These are phyloP conservation scores for Uloborus diversus DNA, from an alignment of 1,140 invertebrate species.

Conservation along the genomic window DNA sequence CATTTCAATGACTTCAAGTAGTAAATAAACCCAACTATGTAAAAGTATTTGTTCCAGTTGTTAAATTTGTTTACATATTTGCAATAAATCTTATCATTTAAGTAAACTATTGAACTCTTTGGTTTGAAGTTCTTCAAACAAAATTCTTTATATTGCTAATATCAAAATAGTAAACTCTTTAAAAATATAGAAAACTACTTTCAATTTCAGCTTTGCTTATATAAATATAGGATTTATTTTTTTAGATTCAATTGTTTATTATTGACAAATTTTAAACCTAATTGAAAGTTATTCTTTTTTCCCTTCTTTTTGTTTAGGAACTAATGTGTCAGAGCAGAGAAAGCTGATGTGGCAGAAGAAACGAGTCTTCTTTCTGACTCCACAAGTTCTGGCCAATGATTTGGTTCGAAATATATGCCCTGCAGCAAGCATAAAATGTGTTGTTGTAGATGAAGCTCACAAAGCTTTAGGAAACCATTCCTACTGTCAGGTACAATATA, in stretches of 20 bases:
- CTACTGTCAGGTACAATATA: slow-evolving; percentile 88
- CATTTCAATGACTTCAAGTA: no score
- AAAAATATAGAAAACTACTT: no score
- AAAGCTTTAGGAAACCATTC: slow-evolving; percentile 88
- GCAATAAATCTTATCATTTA: no score
- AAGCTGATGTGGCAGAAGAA: slow-evolving; percentile 78
- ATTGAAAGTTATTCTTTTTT: slow-evolving; percentile 6
- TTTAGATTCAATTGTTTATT: neutral
- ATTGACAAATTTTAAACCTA: slow-evolving; percentile 62
- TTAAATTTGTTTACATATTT: no score
- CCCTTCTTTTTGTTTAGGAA: slow-evolving; percentile 61
- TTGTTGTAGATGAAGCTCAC: slow-evolving; percentile 96
- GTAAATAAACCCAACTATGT: no score
- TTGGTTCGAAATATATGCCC: slow-evolving; percentile 76
- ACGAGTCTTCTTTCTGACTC: slow-evolving; percentile 92
- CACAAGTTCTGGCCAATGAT: slow-evolving; percentile 92
- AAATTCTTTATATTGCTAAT: no score
- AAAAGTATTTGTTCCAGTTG: no score
- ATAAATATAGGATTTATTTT: neutral
- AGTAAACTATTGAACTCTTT: no score
- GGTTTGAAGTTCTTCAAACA: no score
- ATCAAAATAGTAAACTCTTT: no score
- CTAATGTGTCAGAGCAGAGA: slow-evolving; percentile 67
- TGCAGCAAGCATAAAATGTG: slow-evolving; percentile 75
- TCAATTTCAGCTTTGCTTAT: no score